phyloP scores from a whole-genome alignment of 2,113 vertebrate species.

The Pterocles gutturalis region DNA sequence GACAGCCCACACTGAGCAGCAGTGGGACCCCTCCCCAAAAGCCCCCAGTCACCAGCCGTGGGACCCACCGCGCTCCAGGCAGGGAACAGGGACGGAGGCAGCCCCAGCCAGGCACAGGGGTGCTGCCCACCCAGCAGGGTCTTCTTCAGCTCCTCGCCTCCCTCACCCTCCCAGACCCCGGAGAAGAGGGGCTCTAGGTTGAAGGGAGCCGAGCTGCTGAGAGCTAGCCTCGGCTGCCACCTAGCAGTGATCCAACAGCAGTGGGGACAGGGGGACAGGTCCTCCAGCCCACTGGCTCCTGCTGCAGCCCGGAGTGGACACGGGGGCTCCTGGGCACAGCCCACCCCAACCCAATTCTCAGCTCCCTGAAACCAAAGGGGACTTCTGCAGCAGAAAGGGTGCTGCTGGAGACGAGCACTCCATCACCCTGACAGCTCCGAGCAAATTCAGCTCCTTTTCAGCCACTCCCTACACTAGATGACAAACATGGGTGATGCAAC shows the following conservation, averaged over 20 bases:
- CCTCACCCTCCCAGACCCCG: rapidly evolving
- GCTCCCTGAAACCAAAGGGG: background rate
- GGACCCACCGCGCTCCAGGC: rapidly evolving
- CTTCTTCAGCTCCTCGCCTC: background rate
- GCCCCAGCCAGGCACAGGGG: rapidly evolving
- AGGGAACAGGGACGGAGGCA: rapidly evolving
- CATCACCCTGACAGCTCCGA: background rate
- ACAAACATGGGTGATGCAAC: rapidly evolving
- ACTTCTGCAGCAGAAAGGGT: background rate
- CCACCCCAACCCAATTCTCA: background rate
- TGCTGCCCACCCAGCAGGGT: background rate
- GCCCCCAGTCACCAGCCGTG: background rate
- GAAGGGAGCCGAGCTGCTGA: background rate
- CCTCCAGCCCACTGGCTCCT: background rate
- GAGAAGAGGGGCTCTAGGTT: background rate
- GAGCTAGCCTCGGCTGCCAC: background rate
- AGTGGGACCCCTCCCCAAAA: background rate
- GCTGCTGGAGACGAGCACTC: background rate
- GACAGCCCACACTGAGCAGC: rapidly evolving
- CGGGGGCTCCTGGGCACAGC: background rate
- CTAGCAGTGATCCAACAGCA: background rate
- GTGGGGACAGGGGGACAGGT: background rate
- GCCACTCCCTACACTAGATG: rapidly evolving
- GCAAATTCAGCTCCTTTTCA: background rate
- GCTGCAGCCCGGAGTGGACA: background rate